phyloP scores from a whole-genome alignment of 2,113 vertebrate genomes.

The Peucedramus taeniatus region DNA sequence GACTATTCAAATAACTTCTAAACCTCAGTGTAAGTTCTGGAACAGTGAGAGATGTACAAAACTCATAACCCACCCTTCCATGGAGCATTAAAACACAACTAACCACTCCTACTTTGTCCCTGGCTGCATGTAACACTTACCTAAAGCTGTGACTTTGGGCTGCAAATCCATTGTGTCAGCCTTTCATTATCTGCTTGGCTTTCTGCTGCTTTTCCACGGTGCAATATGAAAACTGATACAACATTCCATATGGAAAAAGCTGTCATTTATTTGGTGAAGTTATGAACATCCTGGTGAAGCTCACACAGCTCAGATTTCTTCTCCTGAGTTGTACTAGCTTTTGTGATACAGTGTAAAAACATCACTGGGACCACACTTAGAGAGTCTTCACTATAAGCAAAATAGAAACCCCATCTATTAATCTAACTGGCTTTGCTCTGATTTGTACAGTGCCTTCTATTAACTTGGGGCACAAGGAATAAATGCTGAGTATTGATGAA shows the following conservation, averaged over 20 bases:
- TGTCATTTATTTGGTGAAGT: neutral
- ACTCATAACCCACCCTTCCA: neutral
- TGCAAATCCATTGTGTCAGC: neutral
- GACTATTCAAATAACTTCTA: conserved; percentile 41
- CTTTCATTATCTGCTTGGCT: neutral
- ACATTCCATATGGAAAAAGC: neutral
- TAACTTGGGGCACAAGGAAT: neutral
- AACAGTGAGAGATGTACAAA: neutral
- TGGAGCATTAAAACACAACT: neutral
- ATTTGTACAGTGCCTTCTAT: neutral
- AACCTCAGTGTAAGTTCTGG: neutral
- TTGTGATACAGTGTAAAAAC: neutral
- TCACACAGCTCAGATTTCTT: neutral
- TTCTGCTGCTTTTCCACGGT: neutral
- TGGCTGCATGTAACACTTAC: neutral
- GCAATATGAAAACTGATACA: neutral
- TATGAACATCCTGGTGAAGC: neutral
- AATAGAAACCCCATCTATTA: neutral
- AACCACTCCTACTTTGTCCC: neutral
- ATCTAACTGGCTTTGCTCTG: neutral
- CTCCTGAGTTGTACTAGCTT: neutral
- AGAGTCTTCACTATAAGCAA: neutral
- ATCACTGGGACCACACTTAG: neutral
- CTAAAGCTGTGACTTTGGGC: neutral
- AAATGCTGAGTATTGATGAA: neutral